Evolutionary conservation across 1,140 invertebrate genomes (phyloP).

Genomic region (Magallana ariakensis): DNA sequence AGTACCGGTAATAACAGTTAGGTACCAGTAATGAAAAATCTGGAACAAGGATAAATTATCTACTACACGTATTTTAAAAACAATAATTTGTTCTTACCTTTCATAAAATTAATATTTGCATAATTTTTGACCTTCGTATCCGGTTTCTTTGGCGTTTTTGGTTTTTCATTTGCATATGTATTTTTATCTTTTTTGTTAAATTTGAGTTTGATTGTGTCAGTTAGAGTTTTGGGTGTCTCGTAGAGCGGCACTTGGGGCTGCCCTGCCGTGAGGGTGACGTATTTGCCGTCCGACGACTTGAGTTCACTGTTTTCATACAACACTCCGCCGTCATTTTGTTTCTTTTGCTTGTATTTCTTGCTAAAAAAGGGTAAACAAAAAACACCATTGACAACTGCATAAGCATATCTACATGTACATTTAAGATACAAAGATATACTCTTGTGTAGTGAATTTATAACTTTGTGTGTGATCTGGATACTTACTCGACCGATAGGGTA

Average conservation of each 20-base stretch:
- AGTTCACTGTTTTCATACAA: not conserved
- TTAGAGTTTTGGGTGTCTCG: not conserved
- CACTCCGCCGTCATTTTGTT: not conserved
- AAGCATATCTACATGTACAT: not conserved
- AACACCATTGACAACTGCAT: not conserved
- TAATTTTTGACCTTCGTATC: not conserved
- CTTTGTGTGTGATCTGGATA: too few relatives aligned
- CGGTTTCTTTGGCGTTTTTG: not conserved
- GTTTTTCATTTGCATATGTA: not conserved
- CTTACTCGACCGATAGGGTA: too few relatives aligned
- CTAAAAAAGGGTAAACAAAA: not conserved
- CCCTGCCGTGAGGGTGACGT: not conserved
- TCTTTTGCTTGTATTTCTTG: not conserved
- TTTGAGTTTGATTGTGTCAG: not conserved
- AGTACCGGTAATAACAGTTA: too few relatives aligned
- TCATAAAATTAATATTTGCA: not conserved
- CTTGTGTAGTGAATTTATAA: too few relatives aligned
- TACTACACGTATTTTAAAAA: too few relatives aligned
- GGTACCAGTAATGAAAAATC: too few relatives aligned
- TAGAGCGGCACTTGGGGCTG: not conserved
- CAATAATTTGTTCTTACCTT: not conserved
- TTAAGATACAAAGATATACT: too few relatives aligned
- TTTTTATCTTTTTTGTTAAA: not conserved
- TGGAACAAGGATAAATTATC: too few relatives aligned
- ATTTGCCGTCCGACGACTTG: not conserved